Base-by-base conservation (phyloP, 1,140 invertebrate genomes). In the Luehdorfia chinensis region DNA sequence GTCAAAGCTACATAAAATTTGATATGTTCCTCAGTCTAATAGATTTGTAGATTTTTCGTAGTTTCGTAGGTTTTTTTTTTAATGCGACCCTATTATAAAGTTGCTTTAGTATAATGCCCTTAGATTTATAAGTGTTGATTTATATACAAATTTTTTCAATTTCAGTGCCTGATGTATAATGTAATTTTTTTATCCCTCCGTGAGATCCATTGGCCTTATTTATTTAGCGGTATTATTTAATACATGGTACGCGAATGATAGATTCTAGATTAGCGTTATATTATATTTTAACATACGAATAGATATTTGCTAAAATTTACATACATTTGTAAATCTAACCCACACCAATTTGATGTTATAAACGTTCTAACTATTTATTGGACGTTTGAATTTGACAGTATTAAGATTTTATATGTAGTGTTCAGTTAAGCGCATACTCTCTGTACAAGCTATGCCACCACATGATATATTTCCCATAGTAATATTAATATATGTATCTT, bases 151-250 rank as follows among this genome's bases (percentile, higher is more conserved):
- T 68, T 50, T 32, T 72, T 76, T 77, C 62, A 64, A 77, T 80
- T 79, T 75, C 62, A 81, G 77, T 81, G 77, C 77, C 77, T 78
- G 58, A 70, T 61, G 64, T 54, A 61, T 64, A 55, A 52, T 39
- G 34, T 66, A 68, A 68, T 71, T 66, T 50, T 75, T 79, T 77
- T 59, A 64, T 81, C 81, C 81, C 78, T 83, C 81, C 81, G 79
- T 65, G 59, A 75, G 39, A 75, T 61, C 75, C 66, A 50, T 85
- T 80, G 81, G 81, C 81, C 81, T 85, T 85, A 85, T 84, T 83
- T 84, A 83, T 74, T 74, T 84, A 85, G 78, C 51, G 41, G 67
- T 67, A 58, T 69, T 56, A 53, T 72, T 81, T 79, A 37, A 50
- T 71, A 78, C 64, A 50, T 61, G 59, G 51, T 31, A 60, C 62